Percentiles rank a stretch among this genome's conserved stretches.
Evolutionary conservation across 2,113 vertebrate genomes (phyloP).

Genomic region (Cyphomyrus plagiostoma): DNA sequence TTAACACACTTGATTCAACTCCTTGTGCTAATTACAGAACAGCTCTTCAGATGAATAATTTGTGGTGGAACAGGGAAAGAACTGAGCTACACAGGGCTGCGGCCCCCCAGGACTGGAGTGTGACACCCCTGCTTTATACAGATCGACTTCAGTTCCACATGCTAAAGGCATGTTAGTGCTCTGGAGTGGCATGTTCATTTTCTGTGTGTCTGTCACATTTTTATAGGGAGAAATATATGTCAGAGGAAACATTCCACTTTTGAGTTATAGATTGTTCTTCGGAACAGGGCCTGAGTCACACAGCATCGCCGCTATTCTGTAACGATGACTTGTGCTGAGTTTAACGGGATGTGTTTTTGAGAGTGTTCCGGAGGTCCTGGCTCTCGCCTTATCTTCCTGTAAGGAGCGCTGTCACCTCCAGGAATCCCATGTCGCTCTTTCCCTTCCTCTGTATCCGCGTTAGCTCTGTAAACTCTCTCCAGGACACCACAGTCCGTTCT

Average conservation of each 20-base stretch:
- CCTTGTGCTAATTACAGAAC: no score
- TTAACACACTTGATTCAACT: no score
- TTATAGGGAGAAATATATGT: background rate
- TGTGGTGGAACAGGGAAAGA: no score
- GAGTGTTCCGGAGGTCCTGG: slow-evolving; percentile 25
- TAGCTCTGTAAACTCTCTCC: slow-evolving; percentile 43
- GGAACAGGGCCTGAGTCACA: background rate
- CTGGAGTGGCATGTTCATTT: background rate
- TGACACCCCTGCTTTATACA: background rate
- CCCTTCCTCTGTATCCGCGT: slow-evolving; percentile 47
- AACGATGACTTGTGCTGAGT: background rate
- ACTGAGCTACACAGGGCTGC: no score
- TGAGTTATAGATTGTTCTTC: background rate
- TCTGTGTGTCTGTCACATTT: background rate
- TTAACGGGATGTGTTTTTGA: slow-evolving; percentile 10
- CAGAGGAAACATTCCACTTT: background rate
- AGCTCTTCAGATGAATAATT: no score
- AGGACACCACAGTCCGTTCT: slow-evolving; percentile 53
- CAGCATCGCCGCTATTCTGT: background rate
- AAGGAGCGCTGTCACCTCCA: slow-evolving; percentile 43
- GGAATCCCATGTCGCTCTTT: slow-evolving; percentile 31
- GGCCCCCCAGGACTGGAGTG: no score
- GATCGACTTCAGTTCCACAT: background rate
- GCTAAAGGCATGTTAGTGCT: background rate
- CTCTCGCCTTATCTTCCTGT: slow-evolving; percentile 47